Conservation (phyloP, 2,797 vertebrate species). For the Antrozous pallidus region DNA sequence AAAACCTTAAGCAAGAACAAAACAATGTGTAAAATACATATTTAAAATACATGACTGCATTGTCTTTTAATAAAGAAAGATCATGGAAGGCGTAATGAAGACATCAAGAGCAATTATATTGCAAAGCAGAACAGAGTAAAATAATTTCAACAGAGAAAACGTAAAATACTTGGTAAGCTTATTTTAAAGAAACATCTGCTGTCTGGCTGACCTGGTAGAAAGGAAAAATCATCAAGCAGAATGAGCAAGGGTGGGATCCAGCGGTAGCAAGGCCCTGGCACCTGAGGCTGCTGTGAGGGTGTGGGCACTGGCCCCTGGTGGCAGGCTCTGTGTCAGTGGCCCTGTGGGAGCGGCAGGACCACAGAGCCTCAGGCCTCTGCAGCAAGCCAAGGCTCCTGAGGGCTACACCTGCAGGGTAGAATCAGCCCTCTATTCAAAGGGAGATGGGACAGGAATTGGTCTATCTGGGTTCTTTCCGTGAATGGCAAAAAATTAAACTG, state of each 20-base stretch:
- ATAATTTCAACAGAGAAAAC: not conserved
- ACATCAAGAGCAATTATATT: not conserved
- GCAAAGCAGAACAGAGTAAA: not conserved
- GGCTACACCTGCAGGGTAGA: not conserved
- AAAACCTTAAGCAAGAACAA: not conserved
- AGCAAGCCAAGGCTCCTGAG: not conserved
- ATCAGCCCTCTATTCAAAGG: not conserved
- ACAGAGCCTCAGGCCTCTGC: not conserved
- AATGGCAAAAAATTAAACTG: not conserved
- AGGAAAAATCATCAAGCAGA: not conserved
- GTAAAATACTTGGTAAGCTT: not conserved
- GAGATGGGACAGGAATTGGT: not conserved
- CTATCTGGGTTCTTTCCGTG: not conserved
- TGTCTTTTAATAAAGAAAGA: not conserved
- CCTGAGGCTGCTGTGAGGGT: not conserved
- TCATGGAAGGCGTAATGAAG: not conserved
- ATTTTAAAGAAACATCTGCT: not conserved
- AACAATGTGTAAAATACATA: not conserved
- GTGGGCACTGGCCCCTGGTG: not conserved
- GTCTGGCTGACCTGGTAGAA: not conserved
- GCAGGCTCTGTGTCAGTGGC: not conserved
- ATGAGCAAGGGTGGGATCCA: not conserved
- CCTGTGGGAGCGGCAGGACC: accelerated
- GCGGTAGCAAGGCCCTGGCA: not conserved
- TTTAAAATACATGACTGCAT: not conserved